These are phyloP conservation scores for Amphiprion clarkii DNA, from an alignment of 2,797 vertebrate genomes.

Conservation along the genomic window DNA sequence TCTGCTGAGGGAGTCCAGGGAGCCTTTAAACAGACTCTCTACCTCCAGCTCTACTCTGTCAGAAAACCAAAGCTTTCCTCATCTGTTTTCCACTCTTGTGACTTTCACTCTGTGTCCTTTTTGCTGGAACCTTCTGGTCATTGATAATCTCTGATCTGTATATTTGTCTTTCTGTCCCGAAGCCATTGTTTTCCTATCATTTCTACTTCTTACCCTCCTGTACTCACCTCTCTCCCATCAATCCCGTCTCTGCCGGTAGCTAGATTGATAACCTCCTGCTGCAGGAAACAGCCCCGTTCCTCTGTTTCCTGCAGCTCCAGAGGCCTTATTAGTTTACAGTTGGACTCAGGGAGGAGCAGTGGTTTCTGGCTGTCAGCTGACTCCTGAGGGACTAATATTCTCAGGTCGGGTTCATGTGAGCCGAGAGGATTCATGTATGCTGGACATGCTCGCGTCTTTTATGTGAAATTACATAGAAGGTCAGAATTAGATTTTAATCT, in stretches of 20 bases:
- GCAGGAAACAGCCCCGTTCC: conserved; percentile 66
- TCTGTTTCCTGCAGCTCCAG: conserved; percentile 61
- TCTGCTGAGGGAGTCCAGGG: conserved; percentile 18
- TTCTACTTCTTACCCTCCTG: conserved; percentile 22
- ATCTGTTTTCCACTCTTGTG: conserved; percentile 23
- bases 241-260: conserved; percentile 37
- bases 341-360: conserved; percentile 18
- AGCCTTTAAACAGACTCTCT: conserved; percentile 40
- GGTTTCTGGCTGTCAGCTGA: conserved; percentile 54
- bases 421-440: neutral
- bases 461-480: conserved; percentile 14
- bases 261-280: conserved; percentile 73
- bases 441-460: neutral
- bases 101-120: conserved; percentile 15
- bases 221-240: conserved; percentile 28
- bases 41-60: conserved; percentile 40
- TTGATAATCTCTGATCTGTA: conserved; percentile 16
- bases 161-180: conserved; percentile 15
- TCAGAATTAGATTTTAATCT: conserved; percentile 8
- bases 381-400: conserved; percentile 55
- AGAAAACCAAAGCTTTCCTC: conserved; percentile 27
- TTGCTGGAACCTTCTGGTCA: conserved; percentile 8
- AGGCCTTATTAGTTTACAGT: conserved; percentile 68
- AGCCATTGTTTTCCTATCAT: conserved; percentile 1
- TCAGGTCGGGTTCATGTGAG: conserved; percentile 31